Conservation (phyloP, 2,888 invertebrate genomes). For the Hypsopygia costalis region DNA sequence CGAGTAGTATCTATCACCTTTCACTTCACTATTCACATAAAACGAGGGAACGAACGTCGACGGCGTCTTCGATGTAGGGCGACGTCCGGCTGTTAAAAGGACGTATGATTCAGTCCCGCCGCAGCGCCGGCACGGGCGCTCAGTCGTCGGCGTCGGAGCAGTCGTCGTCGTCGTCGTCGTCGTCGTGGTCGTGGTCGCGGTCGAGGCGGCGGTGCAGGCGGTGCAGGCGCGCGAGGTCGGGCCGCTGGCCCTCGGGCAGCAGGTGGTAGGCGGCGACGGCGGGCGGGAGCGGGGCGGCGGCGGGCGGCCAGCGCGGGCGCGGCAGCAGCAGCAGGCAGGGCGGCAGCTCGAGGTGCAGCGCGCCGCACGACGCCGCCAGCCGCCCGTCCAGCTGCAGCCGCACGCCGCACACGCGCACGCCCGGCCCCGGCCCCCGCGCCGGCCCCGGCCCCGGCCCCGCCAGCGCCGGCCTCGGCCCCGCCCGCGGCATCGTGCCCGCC, state of each 20-base stretch:
- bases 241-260: no score
- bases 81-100: no score
- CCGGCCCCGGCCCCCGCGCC: slow-evolving; percentile 13
- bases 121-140: no score
- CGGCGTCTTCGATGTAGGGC: no score
- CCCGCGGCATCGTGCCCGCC: background rate
- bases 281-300: slow-evolving; percentile 16
- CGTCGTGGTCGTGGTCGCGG: no score
- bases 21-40: no score
- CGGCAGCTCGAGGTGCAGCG: slow-evolving; percentile 32
- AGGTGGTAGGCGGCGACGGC: slow-evolving; percentile 1
- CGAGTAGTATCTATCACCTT: no score
- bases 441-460: slow-evolving; percentile 13
- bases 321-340: slow-evolving; percentile 39
- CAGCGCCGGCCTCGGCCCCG: slow-evolving; percentile 20
- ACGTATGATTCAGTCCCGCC: no score
- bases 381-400: slow-evolving; percentile 65
- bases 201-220: no score
- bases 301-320: slow-evolving; percentile 20
- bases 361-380: slow-evolving; percentile 84
- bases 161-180: no score
- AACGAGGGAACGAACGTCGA: no score
- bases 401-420: slow-evolving; percentile 48
- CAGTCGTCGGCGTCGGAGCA: no score
- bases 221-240: slow-evolving; percentile 5